Percentiles rank a stretch among this genome's conserved stretches.
Conservation (phyloP, 2,888 invertebrate genomes). For the Apotomis turbidana region DNA sequence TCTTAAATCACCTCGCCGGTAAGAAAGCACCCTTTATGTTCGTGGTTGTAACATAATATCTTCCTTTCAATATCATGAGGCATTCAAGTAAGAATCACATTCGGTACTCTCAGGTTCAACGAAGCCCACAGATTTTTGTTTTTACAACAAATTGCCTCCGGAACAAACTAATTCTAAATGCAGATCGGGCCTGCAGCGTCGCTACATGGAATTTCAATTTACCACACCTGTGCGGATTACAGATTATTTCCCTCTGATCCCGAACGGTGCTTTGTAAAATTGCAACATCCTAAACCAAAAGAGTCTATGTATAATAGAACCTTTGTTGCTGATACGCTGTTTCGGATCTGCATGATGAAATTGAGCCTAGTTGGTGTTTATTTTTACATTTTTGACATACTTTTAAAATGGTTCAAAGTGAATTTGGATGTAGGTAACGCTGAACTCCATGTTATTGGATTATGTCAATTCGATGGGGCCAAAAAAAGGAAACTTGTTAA, state of each 20-base stretch:
- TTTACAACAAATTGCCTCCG: slow-evolving; percentile 21
- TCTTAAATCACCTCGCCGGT: too few species aligned
- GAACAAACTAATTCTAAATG: slow-evolving; percentile 39
- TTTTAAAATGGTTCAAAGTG: background rate
- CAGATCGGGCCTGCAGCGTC: slow-evolving; percentile 33
- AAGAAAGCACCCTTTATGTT: too few species aligned
- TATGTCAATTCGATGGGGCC: background rate
- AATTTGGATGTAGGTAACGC: slow-evolving; percentile 38
- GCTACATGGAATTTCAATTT: slow-evolving; percentile 47
- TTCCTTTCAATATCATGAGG: too few species aligned
- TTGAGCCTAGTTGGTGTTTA: too few species aligned
- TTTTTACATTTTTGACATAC: background rate
- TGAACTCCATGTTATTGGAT: background rate
- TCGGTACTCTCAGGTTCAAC: background rate
- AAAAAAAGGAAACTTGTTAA: too few species aligned
- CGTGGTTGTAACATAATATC: too few species aligned
- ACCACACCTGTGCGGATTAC: slow-evolving; percentile 44
- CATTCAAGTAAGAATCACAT: too few species aligned
- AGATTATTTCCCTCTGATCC: slow-evolving; percentile 43
- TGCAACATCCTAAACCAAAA: slow-evolving; percentile 2
- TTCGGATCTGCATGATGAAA: background rate
- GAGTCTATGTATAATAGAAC: background rate
- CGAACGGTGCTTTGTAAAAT: slow-evolving; percentile 38
- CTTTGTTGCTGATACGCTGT: background rate
- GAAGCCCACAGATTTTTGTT: slow-evolving; percentile 1